Evolutionary conservation across 2,888 invertebrate species (phyloP).

Genomic region (Tricholauxania praeusta): DNA sequence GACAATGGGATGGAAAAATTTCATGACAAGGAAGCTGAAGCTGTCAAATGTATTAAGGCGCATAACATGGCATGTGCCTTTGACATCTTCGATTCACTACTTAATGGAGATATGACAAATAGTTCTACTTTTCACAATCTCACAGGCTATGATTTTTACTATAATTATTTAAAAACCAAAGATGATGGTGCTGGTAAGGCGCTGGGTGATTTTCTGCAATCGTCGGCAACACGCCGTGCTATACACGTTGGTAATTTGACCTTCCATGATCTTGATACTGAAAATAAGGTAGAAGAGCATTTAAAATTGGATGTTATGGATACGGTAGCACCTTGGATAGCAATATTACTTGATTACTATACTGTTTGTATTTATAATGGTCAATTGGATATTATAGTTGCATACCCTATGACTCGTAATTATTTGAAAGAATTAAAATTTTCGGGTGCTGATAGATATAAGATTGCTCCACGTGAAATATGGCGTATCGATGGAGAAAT

Average conservation of each 20-base stretch:
- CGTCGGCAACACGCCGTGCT: conserved; percentile 73
- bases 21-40: conserved; percentile 71
- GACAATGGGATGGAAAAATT: conserved; percentile 72
- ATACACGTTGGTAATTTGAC: conserved; percentile 88
- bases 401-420: conserved; percentile 86
- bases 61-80: conserved; percentile 79
- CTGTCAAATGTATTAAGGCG: conserved; percentile 72
- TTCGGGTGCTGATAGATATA: conserved; percentile 75
- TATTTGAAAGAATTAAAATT: conserved; percentile 81
- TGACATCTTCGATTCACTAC: conserved; percentile 76
- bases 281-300: conserved; percentile 76
- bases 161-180: conserved; percentile 71
- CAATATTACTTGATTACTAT: conserved; percentile 74
- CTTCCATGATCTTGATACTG: conserved; percentile 71
- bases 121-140: conserved; percentile 78
- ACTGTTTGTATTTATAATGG: conserved; percentile 86
- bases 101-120: conserved; percentile 71
- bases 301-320: conserved; percentile 85
- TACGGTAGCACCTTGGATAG: conserved; percentile 80
- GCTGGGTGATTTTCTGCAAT: conserved; percentile 62
- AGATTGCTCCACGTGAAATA: conserved; percentile 73
- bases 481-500: conserved; percentile 79
- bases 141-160: conserved; percentile 63
- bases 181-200: conserved; percentile 74
- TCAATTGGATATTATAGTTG: conserved; percentile 91